Evolutionary conservation across 2,113 vertebrate species (phyloP).

Genomic region (Phalacrocorax carbo): DNA sequence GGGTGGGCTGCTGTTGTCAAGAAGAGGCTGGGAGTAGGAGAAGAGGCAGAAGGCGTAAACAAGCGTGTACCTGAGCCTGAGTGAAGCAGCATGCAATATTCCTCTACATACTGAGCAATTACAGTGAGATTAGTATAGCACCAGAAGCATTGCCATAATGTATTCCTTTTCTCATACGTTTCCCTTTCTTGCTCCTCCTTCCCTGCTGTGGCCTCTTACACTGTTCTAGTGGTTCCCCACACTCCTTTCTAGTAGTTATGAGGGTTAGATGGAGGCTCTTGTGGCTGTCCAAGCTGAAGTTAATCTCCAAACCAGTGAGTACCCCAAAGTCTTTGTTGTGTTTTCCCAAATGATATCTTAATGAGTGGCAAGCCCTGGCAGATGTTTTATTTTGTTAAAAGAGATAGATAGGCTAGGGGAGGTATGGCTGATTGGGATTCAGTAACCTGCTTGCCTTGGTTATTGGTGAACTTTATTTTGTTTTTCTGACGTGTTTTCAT

Average conservation of each 20-base stretch:
- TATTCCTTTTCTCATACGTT: not conserved
- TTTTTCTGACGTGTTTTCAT: slow-evolving; percentile 29
- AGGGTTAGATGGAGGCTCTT: not conserved
- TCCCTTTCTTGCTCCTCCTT: not conserved
- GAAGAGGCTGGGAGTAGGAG: not conserved
- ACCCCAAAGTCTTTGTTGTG: not conserved
- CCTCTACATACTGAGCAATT: not conserved
- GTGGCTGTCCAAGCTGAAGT: slow-evolving; percentile 11
- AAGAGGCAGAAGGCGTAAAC: not conserved
- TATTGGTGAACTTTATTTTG: slow-evolving; percentile 25
- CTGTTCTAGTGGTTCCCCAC: not conserved
- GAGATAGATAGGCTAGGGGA: not conserved
- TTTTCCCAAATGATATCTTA: not conserved
- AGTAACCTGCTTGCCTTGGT: slow-evolving; percentile 55
- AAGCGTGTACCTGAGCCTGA: not conserved
- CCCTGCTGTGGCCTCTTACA: not conserved
- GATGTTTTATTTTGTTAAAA: slow-evolving; percentile 35
- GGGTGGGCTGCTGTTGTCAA: not conserved
- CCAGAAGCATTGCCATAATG: not conserved
- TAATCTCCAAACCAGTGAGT: slow-evolving; percentile 24
- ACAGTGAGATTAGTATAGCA: not conserved
- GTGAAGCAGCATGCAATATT: not conserved
- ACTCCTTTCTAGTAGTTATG: not conserved
- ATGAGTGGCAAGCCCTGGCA: not conserved
- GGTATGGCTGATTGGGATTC: not conserved